Base-by-base conservation (phyloP, 2,888 invertebrate genomes). In the Leucophenga maculata region DNA sequence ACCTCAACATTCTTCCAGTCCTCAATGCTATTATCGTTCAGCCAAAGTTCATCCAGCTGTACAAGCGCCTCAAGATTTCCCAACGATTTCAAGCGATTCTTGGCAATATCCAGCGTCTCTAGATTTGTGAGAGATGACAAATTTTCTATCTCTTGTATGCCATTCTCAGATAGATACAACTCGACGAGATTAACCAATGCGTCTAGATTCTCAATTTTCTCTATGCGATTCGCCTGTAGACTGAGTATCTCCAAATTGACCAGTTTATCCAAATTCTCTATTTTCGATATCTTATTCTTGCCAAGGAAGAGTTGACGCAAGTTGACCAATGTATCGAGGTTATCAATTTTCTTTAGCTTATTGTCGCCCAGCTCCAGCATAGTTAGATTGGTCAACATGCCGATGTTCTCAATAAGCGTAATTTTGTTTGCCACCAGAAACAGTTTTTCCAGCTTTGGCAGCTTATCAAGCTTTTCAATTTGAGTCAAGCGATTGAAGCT, bases 311-410 rank as follows among this genome's bases (percentile, higher is more conserved):
- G 90, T 78, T 94, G 93, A 18, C 92, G 93, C 18, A 99, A 89
- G 68, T 92, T 92, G 1, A 90, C 91, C 72, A 99, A 88, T 0
- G 92, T 92, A 3, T 94, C 93, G 11, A 99, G 88, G 88, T 97
- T 96, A 87, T 96, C 95, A 75, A 99, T 96, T 85, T 92, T 93
- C 93, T 95, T 90, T 14, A 98, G 92, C 86, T 93, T 94, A 88
- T 99, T 99, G 79, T 98, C 97, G 0, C 99, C 99, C 67, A 99
- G 89, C 87, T 99, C 99, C 8, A 99, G 89, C 86, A 96, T 90
- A 55, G 93, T 94, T 52, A 99, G 89, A 71, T 94, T 93, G 0
- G 91, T 91, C 67, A 99, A 89, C 86, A 94, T 93, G 65, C 91
- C 91, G n/a, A 99, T 82, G 88, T 97, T 97, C 87, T 97, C 94